Evolutionary conservation across 2,113 vertebrate species (phyloP).

Genomic region (Corvus cornix): DNA sequence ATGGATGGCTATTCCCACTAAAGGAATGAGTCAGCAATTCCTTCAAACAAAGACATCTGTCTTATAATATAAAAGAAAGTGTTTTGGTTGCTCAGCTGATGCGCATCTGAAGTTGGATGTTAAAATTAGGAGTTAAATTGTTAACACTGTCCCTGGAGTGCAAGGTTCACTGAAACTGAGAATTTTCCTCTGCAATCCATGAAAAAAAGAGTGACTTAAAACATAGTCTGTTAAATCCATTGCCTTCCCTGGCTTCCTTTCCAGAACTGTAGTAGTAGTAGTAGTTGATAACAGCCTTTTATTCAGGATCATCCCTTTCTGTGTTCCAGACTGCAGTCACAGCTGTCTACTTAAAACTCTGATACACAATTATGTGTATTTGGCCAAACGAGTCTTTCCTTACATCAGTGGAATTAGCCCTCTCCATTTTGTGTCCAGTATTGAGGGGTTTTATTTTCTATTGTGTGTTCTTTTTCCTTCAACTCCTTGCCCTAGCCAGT

Average conservation of each 20-base stretch:
- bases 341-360: neutral
- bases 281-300: neutral
- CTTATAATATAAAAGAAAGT: neutral
- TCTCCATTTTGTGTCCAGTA: neutral
- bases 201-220: neutral
- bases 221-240: neutral
- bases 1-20: neutral
- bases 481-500: neutral
- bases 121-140: neutral
- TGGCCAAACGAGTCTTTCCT: conserved; percentile 6
- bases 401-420: neutral
- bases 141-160: neutral
- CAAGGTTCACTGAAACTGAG: neutral
- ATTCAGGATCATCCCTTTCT: neutral
- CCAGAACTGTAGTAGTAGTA: neutral
- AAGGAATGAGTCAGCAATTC: neutral
- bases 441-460: neutral
- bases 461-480: neutral
- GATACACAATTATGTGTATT: neutral
- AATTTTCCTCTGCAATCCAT: neutral
- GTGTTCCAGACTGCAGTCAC: neutral
- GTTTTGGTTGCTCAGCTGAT: neutral
- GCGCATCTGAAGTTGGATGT: neutral
- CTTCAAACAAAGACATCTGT: neutral
- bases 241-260: neutral